phyloP scores from a whole-genome alignment of 1,140 invertebrate species.

The Zaprionus ghesquierei region DNA sequence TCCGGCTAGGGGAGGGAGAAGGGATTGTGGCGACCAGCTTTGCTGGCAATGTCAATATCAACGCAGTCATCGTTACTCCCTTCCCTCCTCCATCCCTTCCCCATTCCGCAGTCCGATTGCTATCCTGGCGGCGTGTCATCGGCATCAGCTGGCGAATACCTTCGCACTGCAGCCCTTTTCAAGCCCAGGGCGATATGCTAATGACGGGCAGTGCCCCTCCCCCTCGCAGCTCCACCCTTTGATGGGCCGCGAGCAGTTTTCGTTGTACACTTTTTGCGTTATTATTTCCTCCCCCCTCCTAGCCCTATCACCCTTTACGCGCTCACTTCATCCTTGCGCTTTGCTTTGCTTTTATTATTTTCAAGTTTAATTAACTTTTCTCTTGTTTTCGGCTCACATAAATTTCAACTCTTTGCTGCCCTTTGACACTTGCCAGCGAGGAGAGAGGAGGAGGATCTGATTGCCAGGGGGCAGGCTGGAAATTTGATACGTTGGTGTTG shows the following conservation, averaged over 20 bases:
- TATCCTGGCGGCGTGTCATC: slow-evolving; percentile 34
- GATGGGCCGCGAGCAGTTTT: slow-evolving; percentile 40
- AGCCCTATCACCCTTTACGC: not conserved
- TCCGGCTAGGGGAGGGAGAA: slow-evolving; percentile 23
- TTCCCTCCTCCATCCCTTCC: not conserved
- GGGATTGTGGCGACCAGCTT: not conserved
- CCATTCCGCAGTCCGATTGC: not conserved
- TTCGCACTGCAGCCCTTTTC: slow-evolving; percentile 68
- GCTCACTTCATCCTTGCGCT: slow-evolving; percentile 3
- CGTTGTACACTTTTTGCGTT: slow-evolving; percentile 71
- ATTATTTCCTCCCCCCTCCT: slow-evolving; percentile 55
- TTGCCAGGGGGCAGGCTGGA: slow-evolving; percentile 32
- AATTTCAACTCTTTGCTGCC: slow-evolving; percentile 58
- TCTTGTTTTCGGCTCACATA: slow-evolving; percentile 71
- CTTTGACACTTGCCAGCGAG: slow-evolving; percentile 34
- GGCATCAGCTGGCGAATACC: slow-evolving; percentile 75
- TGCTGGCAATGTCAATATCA: slow-evolving; percentile 54
- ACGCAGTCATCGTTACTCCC: slow-evolving; percentile 63
- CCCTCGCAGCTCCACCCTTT: slow-evolving; percentile 25
- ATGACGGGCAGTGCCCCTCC: slow-evolving; percentile 48
- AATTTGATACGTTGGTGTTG: slow-evolving; percentile 67
- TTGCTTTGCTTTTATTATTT: slow-evolving; percentile 74
- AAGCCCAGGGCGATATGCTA: slow-evolving; percentile 72
- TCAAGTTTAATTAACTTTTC: slow-evolving; percentile 80
- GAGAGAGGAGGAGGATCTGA: slow-evolving; percentile 11